Conservation (phyloP, 2,113 vertebrate species). For the Scomber japonicus region DNA sequence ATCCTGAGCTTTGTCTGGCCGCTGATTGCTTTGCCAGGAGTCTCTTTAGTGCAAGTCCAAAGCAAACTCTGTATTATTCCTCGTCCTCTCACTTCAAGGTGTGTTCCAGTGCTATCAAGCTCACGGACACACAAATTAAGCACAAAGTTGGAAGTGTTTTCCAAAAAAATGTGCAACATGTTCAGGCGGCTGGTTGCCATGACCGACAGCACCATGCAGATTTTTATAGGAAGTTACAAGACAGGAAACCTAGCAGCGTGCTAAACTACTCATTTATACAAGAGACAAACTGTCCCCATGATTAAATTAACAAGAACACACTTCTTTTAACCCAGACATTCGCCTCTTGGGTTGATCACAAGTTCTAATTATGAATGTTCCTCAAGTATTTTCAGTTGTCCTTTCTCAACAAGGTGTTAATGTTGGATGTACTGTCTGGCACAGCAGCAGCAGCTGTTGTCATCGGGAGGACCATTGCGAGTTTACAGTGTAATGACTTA, state of each 20-base stretch:
- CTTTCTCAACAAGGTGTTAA: constrained; percentile 38
- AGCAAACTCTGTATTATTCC: constrained; percentile 32
- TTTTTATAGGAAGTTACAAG: constrained; percentile 31
- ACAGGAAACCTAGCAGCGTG: constrained; percentile 3
- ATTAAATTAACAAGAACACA: constrained; percentile 24
- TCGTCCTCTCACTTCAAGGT: constrained; percentile 2
- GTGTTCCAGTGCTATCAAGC: constrained; percentile 17
- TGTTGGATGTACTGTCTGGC: constrained; percentile 55
- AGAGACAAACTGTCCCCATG: constrained; percentile 37
- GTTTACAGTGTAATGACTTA: constrained; percentile 24
- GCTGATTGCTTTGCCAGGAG: constrained; percentile 32
- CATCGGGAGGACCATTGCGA: constrained; percentile 17
- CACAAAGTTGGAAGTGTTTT: constrained; percentile 39
- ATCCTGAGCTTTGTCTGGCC: constrained; percentile 3
- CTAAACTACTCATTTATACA: constrained; percentile 32
- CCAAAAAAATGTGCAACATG: constrained; percentile 13
- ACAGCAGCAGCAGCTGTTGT: constrained; percentile 22
- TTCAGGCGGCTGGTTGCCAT: constrained; percentile 18
- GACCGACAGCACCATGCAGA: constrained; percentile 10
- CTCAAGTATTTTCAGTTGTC: constrained; percentile 56
- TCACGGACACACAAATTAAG: constrained; percentile 23
- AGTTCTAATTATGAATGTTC: constrained; percentile 67
- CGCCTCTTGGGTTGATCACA: constrained; percentile 8
- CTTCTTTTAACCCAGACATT: constrained; percentile 14
- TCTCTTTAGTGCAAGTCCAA: constrained; percentile 39